These are phyloP conservation scores for Nycteola revayana DNA, from an alignment of 2,888 invertebrate genomes.

Conservation along the genomic window DNA sequence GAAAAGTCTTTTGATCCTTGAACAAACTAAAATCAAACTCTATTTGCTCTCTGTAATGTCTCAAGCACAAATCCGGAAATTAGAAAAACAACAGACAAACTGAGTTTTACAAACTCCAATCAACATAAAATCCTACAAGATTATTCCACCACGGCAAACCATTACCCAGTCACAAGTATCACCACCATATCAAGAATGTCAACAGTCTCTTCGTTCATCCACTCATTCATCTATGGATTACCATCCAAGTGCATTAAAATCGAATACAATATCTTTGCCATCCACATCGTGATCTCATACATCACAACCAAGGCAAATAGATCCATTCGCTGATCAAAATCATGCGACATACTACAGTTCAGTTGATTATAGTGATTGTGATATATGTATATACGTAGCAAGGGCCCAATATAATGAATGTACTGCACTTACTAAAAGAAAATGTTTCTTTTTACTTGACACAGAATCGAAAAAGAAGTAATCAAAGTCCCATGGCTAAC, in stretches of 20 bases:
- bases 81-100: neutral
- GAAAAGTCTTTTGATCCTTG: slow-evolving; percentile 1
- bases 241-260: slow-evolving; percentile 1
- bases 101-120: slow-evolving; percentile 1
- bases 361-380: no score
- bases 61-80: slow-evolving; percentile 2
- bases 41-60: slow-evolving; percentile 4
- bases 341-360: no score
- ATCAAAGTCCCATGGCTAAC: no score
- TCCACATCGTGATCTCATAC: slow-evolving; percentile 2
- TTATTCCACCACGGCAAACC: neutral
- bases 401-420: no score
- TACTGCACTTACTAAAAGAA: no score
- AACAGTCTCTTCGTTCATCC: slow-evolving; percentile 1
- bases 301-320: slow-evolving; percentile 1
- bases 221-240: slow-evolving; percentile 1
- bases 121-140: neutral
- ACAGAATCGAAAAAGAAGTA: no score
- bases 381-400: no score
- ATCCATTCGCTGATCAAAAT: slow-evolving; percentile 1
- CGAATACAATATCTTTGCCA: slow-evolving; percentile 1
- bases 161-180: neutral
- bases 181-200: neutral
- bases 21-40: slow-evolving; percentile 7
- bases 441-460: no score